Base-by-base conservation (phyloP, 2,797 vertebrate genomes). In the Amphiprion clarkii region DNA sequence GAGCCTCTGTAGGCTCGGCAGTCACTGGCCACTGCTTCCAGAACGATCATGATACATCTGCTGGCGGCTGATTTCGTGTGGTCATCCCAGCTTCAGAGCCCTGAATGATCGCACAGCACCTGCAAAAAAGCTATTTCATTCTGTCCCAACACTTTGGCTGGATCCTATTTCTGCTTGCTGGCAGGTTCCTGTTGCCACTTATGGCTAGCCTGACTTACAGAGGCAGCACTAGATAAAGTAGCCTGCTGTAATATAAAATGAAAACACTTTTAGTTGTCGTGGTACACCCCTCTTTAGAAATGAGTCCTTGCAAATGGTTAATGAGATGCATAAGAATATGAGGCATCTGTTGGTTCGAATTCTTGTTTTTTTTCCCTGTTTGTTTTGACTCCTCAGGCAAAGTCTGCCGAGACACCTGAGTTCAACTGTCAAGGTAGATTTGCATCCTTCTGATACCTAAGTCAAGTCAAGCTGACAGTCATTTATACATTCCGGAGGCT, bases 11-110 rank as follows among this genome's bases (percentile, higher is more conserved):
- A 54, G 48, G 67, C 51, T 75, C 23, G 63, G 74, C 71, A 3
- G 74, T 71, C 81, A 67, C 76, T 46, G 51, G 59, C 80, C 64
- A 59, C 74, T 73, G 73, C 78, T 67, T 74, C 73, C 71, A 76
- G 71, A 80, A 51, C 71, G 77, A 78, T 76, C 79, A 68, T 69
- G 31, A 85, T 77, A 72, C 44, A 84, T 82, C 71, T 81, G 74
- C 77, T 52, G 76, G 75, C 74, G 56, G 44, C 67, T 64, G 52
- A 67, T 69, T 82, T 84, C 31, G 79, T 74, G 53, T 51, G 67
- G 82, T 62, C 73, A 66, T 68, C 65, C 57, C 68, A 56, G 72
- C 53, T 70, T 81, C 54, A 76, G 81, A 75, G 82, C 79, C 63
- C 44, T 54, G 40, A 74, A 79, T 64, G 63, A 54, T 80, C 62